Conservation (phyloP, 2,797 vertebrate species). For the Rhyacichthys aspro region DNA sequence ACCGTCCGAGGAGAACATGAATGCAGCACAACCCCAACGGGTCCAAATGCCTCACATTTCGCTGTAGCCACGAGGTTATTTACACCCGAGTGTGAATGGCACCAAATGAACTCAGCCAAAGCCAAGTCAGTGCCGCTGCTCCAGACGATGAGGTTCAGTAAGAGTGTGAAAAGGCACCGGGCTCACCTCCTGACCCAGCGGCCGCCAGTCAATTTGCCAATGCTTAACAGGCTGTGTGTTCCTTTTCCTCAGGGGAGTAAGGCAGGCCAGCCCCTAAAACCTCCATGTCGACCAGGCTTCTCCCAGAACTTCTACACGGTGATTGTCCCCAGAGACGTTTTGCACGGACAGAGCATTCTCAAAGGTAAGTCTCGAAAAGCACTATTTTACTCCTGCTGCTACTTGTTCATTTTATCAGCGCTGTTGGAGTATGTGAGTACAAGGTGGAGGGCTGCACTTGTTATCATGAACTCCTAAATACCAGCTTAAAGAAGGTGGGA, state of each 20-base stretch:
- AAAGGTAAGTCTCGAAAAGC: constrained; percentile 86
- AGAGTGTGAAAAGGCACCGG: constrained; percentile 42
- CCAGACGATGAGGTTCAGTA: constrained; percentile 31
- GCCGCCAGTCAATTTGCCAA: constrained; percentile 61
- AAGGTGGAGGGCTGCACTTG: too few species aligned
- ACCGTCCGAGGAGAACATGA: too few species aligned
- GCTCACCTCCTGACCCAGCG: constrained; percentile 48
- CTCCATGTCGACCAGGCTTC: constrained; percentile 91
- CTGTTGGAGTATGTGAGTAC: not conserved
- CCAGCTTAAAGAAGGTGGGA: too few species aligned
- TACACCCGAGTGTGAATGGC: too few species aligned
- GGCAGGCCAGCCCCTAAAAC: constrained; percentile 83
- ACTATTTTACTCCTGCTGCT: constrained; percentile 17
- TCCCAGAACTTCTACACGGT: constrained; percentile 93
- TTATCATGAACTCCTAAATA: too few species aligned
- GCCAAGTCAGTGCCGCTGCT: not conserved
- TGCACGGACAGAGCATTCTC: constrained; percentile 91
- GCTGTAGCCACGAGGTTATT: too few species aligned
- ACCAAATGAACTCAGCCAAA: too few species aligned
- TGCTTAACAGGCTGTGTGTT: constrained; percentile 61
- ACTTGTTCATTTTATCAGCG: constrained; percentile 40
- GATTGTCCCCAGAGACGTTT: constrained; percentile 87
- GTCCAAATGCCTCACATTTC: too few species aligned
- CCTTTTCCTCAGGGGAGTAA: constrained; percentile 77
- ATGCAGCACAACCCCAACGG: too few species aligned